These are phyloP conservation scores for Microctenopoma stevenorrisi DNA, from an alignment of 2,797 vertebrate genomes.

Conservation along the genomic window DNA sequence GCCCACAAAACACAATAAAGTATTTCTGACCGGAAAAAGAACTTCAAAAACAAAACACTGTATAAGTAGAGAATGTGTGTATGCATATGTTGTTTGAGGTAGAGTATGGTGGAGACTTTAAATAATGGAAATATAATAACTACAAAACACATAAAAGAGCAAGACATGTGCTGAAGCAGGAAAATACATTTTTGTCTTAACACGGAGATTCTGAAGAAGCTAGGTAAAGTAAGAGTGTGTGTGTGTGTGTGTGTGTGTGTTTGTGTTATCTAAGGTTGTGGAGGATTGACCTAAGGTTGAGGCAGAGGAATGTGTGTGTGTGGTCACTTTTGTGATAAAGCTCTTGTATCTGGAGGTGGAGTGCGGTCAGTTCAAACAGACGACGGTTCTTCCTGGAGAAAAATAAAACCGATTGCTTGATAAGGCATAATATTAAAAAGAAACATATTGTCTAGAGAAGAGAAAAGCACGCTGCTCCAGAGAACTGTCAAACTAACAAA, in stretches of 20 bases:
- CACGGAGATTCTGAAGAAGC: constrained; percentile 2
- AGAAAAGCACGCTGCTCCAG: no score
- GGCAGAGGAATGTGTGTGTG: constrained; percentile 84
- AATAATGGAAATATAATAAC: constrained; percentile 10
- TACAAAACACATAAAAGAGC: constrained; percentile 11
- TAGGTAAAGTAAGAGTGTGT: neutral
- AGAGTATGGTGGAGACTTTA: constrained; percentile 53
- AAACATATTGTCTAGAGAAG: neutral
- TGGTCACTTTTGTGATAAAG: constrained; percentile 82
- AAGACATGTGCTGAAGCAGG: neutral
- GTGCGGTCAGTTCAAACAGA: constrained; percentile 87
- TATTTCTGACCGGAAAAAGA: constrained; percentile 31
- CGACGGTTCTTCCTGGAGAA: constrained; percentile 83
- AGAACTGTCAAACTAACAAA: no score
- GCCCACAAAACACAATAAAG: constrained; percentile 17
- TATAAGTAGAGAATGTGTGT: constrained; percentile 26
- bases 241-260: neutral
- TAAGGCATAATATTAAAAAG: neutral
- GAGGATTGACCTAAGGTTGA: constrained; percentile 87
- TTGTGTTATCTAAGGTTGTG: constrained; percentile 74
- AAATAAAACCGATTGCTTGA: neutral
- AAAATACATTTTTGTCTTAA: neutral
- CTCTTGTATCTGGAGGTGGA: constrained; percentile 87
- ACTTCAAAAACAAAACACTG: constrained; percentile 26
- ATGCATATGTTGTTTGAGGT: constrained; percentile 75